Evolutionary conservation across 2,113 vertebrate genomes (phyloP).

Genomic region (Scomber colias): DNA sequence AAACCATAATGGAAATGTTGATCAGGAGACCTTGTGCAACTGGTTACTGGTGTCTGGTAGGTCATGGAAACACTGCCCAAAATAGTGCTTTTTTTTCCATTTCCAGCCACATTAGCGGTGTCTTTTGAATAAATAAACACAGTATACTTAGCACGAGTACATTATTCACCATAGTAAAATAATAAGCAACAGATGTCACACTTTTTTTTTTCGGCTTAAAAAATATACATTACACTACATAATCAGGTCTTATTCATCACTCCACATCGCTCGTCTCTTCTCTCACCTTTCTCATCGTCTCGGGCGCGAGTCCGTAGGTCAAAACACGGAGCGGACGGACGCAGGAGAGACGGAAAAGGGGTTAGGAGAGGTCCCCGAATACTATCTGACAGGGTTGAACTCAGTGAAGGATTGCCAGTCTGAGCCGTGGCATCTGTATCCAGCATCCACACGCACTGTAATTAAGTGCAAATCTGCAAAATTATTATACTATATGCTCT

Average conservation of each 20-base stretch:
- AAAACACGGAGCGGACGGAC: slow-evolving; percentile 34
- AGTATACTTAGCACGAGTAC: not conserved
- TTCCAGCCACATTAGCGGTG: not conserved
- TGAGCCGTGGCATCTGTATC: slow-evolving; percentile 82
- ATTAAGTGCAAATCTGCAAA: slow-evolving; percentile 65
- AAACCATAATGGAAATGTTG: not conserved
- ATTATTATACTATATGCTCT: slow-evolving; percentile 73
- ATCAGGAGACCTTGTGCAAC: not conserved
- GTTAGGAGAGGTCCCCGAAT: slow-evolving; percentile 23
- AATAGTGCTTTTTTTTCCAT: not conserved
- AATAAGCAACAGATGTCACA: not conserved
- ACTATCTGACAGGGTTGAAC: slow-evolving; percentile 69
- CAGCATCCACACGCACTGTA: slow-evolving; percentile 60
- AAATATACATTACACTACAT: slow-evolving; percentile 84
- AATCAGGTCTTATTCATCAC: slow-evolving; percentile 31
- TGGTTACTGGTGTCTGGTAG: not conserved
- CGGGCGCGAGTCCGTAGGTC: slow-evolving; percentile 71
- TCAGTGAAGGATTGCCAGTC: slow-evolving; percentile 62
- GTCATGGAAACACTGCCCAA: not conserved
- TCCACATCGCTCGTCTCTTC: not conserved
- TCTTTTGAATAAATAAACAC: not conserved
- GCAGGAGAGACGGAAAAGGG: slow-evolving; percentile 27
- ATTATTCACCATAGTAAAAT: not conserved
- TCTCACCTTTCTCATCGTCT: slow-evolving; percentile 68
- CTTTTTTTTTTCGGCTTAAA: slow-evolving; percentile 27